Evolutionary conservation across 1,140 invertebrate species (phyloP).

Genomic region (Orchestia grillus): DNA sequence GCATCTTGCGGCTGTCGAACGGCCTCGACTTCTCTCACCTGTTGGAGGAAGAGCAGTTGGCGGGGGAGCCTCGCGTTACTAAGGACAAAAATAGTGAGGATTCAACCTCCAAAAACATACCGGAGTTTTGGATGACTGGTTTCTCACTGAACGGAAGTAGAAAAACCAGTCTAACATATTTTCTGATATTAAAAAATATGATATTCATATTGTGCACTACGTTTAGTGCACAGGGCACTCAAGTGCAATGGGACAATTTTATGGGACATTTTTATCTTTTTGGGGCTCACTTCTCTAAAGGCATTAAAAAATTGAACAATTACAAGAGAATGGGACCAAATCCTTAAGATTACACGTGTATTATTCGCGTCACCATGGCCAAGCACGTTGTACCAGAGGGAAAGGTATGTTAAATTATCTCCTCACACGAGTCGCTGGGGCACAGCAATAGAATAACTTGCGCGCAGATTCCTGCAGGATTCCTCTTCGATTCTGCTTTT

Average conservation of each 20-base stretch:
- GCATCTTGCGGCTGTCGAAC: slow-evolving; percentile 85
- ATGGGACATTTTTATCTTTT: no score
- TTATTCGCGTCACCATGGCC: no score
- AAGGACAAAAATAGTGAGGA: background rate
- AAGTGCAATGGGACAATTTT: no score
- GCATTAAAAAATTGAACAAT: no score
- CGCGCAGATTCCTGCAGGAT: no score
- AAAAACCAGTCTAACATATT: background rate
- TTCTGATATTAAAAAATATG: background rate
- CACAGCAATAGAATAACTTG: no score
- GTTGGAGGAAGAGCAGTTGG: slow-evolving; percentile 70
- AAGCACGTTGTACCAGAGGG: no score
- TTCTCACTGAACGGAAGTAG: background rate
- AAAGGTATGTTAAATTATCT: no score
- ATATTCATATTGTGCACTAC: background rate
- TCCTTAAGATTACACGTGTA: no score
- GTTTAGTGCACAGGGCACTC: background rate
- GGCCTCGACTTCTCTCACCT: slow-evolving; percentile 82
- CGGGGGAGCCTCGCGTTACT: background rate
- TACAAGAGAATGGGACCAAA: no score
- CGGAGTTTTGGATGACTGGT: background rate
- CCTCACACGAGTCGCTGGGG: no score
- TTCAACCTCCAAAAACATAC: background rate
- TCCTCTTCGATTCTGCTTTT: no score
- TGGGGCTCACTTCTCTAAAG: background rate